Evolutionary conservation across 2,797 vertebrate genomes (phyloP), one percentile per base, ranked within the genome.

Genomic region (Myiothlypis chrysogaster): DNA sequence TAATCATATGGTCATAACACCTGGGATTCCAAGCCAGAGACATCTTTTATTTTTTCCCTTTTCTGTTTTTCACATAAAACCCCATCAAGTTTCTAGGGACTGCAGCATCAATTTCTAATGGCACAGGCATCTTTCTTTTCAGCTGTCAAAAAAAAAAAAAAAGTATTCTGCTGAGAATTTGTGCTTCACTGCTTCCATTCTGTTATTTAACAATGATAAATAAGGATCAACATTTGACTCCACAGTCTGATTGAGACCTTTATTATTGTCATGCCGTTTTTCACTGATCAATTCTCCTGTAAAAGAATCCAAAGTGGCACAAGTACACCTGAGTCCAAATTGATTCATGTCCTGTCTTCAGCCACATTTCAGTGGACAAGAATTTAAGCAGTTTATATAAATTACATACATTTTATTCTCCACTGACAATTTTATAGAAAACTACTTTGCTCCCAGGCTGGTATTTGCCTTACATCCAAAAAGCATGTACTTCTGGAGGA

Each of bases 161-260:
- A 80, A 34, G 34, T 46, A 64, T 77, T 77, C 79, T 87, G 53
- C 30, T 50, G 35, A 68, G 65, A 95, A 73, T 78, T 57, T 87
- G 68, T 78, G 89, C 76, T 91, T 94, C 76, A 55, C 56, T 89
- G 82, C 76, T 91, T 92, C 79, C 60, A 78, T 78, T 91, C 68
- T 69, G 21, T 53, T 70, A 92, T 50, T 93, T 87, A 87, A 79
- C 70, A 83, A 60, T 53, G 60, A 91, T 68, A 93, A 93, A 83
- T 83, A 95, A 64, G 44, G 34, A 89, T 64, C 83, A 87, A 53
- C 64, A 43, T 78, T 68, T 76, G 85, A 83, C 44, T 95, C 63
- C 23, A 6, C 66, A 25, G 41, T 47, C 57, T 89, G 75, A 87
- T 65, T 69, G 70, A 87, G 68, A 87, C 32, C 44, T 7, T 87